Evolutionary conservation across 2,113 vertebrate genomes (phyloP).

Genomic region (Ageneiosus marmoratus): DNA sequence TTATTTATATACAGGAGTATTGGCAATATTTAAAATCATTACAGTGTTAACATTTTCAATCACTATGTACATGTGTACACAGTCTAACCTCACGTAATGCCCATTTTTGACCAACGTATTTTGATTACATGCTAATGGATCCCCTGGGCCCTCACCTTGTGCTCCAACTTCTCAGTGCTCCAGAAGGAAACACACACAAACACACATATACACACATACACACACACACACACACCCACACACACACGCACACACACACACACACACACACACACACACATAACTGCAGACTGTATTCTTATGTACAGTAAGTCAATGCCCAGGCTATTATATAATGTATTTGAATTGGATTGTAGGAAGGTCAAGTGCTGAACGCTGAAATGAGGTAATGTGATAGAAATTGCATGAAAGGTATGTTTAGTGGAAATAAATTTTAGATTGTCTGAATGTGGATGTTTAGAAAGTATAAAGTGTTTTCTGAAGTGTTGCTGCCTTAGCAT

Average conservation of each 20-base stretch:
- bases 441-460: constrained; percentile 33
- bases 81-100: neutral
- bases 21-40: constrained; percentile 1
- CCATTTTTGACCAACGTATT: neutral
- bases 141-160: neutral
- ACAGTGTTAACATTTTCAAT: neutral
- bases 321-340: neutral
- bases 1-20: neutral
- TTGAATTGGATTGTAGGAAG: constrained; percentile 1
- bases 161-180: neutral
- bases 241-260: neutral
- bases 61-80: neutral
- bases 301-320: neutral
- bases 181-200: neutral
- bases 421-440: neutral
- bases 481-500: constrained; percentile 21
- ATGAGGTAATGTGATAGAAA: neutral
- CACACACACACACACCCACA: neutral
- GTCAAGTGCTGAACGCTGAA: neutral
- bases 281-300: neutral
- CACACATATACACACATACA: neutral
- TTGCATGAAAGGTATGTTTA: constrained; percentile 10
- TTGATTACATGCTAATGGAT: neutral
- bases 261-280: neutral
- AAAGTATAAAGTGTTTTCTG: constrained; percentile 19